Conservation (phyloP, 2,113 vertebrate genomes). For the Opisthocomus hoazin region DNA sequence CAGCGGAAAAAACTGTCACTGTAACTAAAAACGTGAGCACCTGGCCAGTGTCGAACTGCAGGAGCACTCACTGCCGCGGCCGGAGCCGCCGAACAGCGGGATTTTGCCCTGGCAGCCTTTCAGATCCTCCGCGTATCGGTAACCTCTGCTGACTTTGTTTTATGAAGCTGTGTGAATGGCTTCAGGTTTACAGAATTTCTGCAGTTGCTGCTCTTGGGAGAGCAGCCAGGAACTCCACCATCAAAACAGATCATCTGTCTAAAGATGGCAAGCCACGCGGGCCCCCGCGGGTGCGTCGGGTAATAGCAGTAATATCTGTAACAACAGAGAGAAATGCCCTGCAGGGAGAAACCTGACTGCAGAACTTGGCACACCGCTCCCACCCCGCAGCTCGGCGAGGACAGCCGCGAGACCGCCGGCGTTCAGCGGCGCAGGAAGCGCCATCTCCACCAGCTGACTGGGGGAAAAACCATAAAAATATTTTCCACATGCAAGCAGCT, state of each 20-base stretch:
- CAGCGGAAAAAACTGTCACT: background rate
- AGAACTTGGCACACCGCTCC: conserved; percentile 1
- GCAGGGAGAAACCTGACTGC: conserved; percentile 21
- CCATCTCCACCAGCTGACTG: background rate
- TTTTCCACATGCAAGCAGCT: conserved; percentile 43
- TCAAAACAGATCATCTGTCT: conserved; percentile 31
- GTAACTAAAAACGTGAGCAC: background rate
- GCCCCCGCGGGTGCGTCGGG: background rate
- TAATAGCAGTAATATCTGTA: conserved; percentile 30
- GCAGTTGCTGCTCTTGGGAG: background rate
- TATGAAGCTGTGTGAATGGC: conserved; percentile 46
- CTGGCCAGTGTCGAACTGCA: background rate
- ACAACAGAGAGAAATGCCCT: conserved; percentile 34
- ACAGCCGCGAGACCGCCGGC: background rate
- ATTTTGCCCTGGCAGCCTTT: conserved; percentile 21
- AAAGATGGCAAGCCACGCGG: background rate
- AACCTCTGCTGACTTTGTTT: conserved; percentile 23
- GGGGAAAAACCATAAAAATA: conserved; percentile 12
- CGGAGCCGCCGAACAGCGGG: background rate
- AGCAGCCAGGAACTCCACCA: conserved; percentile 27
- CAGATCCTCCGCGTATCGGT: background rate
- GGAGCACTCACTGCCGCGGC: background rate
- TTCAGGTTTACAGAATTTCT: conserved; percentile 47
- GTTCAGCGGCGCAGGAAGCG: background rate
- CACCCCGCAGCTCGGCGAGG: background rate